Evolutionary conservation across 1,140 invertebrate genomes (phyloP).

Genomic region (Idris sp.): DNA sequence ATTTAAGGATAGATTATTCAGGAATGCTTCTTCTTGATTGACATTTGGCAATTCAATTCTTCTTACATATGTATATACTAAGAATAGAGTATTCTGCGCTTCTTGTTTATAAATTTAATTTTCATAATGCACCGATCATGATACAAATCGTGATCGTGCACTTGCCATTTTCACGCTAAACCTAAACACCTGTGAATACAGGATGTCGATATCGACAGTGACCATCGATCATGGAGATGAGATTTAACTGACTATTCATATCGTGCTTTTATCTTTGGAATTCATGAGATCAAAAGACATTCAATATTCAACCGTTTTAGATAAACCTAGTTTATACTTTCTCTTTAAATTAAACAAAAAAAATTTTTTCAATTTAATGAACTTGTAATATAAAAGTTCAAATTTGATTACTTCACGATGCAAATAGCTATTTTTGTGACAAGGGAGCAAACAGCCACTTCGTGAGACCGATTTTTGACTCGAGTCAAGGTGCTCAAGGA

Average conservation of each 20-base stretch:
- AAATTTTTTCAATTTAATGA: no score
- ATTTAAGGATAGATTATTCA: conserved; percentile 45
- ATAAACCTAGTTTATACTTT: no score
- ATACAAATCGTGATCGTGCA: conserved; percentile 31
- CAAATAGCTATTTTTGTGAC: no score
- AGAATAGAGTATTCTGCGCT: conserved; percentile 35
- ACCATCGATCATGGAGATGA: conserved; percentile 42
- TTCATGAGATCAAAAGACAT: conserved; percentile 20
- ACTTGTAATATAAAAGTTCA: no score
- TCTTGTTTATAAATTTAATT: conserved; percentile 42
- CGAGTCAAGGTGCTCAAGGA: no score
- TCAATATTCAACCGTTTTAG: no score
- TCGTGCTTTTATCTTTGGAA: conserved; percentile 8
- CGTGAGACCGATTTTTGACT: no score
- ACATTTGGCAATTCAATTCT: conserved; percentile 42
- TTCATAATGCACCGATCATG: conserved; percentile 34
- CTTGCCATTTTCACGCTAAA: conserved; percentile 29
- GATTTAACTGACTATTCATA: conserved; percentile 22
- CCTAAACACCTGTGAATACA: conserved; percentile 37
- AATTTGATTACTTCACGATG: no score
- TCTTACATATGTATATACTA: no score
- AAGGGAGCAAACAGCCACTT: no score
- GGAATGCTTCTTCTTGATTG: conserved; percentile 30
- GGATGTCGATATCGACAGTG: conserved; percentile 38
- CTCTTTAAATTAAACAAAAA: no score